A percentile compares a stretch with the other conserved stretches of the same genome.
These are phyloP conservation scores for Crocuta crocuta DNA, from an alignment of 2,113 vertebrate species.

Conservation along the genomic window DNA sequence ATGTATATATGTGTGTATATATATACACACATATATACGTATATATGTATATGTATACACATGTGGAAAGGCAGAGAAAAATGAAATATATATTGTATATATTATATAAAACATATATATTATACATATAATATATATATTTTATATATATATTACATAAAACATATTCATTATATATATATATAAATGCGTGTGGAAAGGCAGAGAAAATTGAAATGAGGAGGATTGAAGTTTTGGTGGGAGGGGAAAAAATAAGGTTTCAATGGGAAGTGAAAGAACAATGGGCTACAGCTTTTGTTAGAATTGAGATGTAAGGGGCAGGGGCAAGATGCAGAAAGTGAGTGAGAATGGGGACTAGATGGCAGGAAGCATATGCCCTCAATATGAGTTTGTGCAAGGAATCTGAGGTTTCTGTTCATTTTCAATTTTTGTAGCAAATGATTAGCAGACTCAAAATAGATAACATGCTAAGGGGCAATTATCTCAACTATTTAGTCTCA, in stretches of 20 bases:
- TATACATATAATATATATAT: too few species aligned
- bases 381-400: background rate
- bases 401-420: background rate
- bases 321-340: background rate
- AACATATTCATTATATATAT: background rate
- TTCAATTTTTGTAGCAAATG: background rate
- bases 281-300: background rate
- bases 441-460: background rate
- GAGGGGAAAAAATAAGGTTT: background rate
- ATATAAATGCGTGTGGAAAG: background rate
- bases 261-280: background rate
- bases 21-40: too few species aligned
- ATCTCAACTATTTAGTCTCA: background rate
- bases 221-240: background rate
- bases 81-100: too few species aligned
- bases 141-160: too few species aligned
- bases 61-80: too few species aligned
- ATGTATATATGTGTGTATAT: too few species aligned
- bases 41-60: too few species aligned
- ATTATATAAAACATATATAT: too few species aligned
- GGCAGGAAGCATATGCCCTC: background rate
- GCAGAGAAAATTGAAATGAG: background rate
- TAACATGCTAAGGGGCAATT: background rate
- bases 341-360: background rate
- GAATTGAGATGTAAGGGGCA: fast-evolving